Conservation (phyloP, 2,888 invertebrate species). For the Zootermopsis nevadensis region DNA sequence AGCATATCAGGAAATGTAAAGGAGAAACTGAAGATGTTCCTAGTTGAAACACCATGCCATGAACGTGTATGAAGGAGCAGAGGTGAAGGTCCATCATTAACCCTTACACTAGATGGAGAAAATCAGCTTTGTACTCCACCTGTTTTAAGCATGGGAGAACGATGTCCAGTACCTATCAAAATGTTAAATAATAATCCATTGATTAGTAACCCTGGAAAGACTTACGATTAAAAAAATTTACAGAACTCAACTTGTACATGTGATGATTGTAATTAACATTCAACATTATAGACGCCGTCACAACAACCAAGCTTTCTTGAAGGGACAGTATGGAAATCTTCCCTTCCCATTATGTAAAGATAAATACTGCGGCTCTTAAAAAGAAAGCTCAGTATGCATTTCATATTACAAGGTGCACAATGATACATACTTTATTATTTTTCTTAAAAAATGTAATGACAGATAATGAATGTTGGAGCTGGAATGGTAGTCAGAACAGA, state of each 20-base stretch:
- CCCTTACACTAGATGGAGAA: too few species aligned
- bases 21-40: too few species aligned
- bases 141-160: too few species aligned
- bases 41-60: too few species aligned
- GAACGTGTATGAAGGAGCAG: too few species aligned
- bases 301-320: not conserved
- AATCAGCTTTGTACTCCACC: too few species aligned
- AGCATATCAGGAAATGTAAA: too few species aligned
- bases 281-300: not conserved
- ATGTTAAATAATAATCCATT: too few species aligned
- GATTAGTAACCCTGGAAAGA: too few species aligned
- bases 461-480: slow-evolving; percentile 44
- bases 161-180: too few species aligned
- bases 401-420: slow-evolving; percentile 47
- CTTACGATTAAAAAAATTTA: not conserved
- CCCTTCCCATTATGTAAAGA: not conserved
- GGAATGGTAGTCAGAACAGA: slow-evolving; percentile 47
- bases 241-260: not conserved
- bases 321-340: not conserved
- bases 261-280: slow-evolving; percentile 18
- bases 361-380: not conserved
- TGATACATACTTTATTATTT: slow-evolving; percentile 43
- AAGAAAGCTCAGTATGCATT: slow-evolving; percentile 7
- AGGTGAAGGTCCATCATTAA: too few species aligned
- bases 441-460: slow-evolving; percentile 44